Evolutionary conservation across 2,797 vertebrate species (phyloP), one percentile per base, ranked within the genome.

Genomic region (Strix occidentalis): DNA sequence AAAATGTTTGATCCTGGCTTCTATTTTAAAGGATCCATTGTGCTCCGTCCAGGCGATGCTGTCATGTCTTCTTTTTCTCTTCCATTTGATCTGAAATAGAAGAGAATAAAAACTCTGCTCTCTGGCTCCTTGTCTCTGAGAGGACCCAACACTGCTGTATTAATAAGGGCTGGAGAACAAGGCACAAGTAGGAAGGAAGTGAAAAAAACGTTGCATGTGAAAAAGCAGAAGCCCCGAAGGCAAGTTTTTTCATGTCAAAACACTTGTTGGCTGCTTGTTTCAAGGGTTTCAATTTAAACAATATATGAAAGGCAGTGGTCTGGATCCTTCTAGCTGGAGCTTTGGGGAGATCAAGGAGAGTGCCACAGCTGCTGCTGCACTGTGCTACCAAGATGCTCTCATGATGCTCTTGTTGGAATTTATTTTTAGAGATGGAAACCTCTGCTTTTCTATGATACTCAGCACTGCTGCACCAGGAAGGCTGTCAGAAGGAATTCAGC

Each of bases 361-460:
- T 37, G 75, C 51, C 26, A 41, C 33, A 70, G 87, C 72, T 89
- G 48, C 64, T 84, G 58, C 84, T 31, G 64, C 39, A 64, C 56
- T 45, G 1, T 54, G 41, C 37, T 51, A 4, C 33, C 19, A 21
- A 58, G 68, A 68, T 15, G 57, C 56, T 69, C 9, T 48, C 50
- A 56, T 2, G 8, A 75, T 51, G 71, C 28, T 81, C 48, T 46
- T 58, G 12, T 84, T 35, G 50, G 29, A 54, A 43, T 50, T 60
- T 86, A 87, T 90, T 93, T 94, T 92, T 85, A 76, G 71, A 63
- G 70, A 26, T 72, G 68, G 81, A 89, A 94, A 83, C 70, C 70
- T 92, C 78, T 92, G 48, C 60, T 87, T 69, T 46, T 33, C 35
- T 57, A 17, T 5, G 2, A 21, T 35, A 18, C 29, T 82, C 53